Conservation (phyloP, 2,113 vertebrate species). For the Gymnogyps californianus region DNA sequence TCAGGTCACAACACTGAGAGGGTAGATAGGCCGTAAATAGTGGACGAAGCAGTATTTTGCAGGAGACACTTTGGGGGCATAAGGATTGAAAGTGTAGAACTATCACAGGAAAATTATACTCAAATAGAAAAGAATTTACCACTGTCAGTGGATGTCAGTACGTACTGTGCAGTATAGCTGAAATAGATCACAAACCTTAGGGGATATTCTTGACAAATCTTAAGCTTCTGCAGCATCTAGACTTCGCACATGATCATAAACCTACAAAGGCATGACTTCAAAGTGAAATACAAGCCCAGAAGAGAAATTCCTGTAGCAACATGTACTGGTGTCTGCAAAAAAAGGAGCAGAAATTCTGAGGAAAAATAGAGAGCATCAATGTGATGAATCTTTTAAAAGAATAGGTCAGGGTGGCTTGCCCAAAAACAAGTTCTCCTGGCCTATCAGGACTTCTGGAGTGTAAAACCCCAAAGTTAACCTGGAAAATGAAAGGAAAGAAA, state of each 20-base stretch:
- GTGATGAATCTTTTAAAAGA: background rate
- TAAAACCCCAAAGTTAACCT: background rate
- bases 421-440: background rate
- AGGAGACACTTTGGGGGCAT: background rate
- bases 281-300: slow-evolving; percentile 41
- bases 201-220: slow-evolving; percentile 43
- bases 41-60: background rate
- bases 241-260: background rate
- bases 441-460: background rate
- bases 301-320: slow-evolving; percentile 27
- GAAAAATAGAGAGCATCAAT: background rate
- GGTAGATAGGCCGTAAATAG: background rate
- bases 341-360: background rate
- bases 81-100: background rate
- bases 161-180: background rate
- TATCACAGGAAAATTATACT: slow-evolving; percentile 11
- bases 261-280: slow-evolving; percentile 29
- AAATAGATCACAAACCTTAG: slow-evolving; percentile 36
- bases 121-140: slow-evolving; percentile 17
- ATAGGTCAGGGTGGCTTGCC: background rate
- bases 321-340: background rate
- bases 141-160: slow-evolving; percentile 18
- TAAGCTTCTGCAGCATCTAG: slow-evolving; percentile 16
- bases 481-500: background rate
- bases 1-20: background rate